Conservation (phyloP, 2,888 invertebrate genomes). For the Pachydiplax longipennis region DNA sequence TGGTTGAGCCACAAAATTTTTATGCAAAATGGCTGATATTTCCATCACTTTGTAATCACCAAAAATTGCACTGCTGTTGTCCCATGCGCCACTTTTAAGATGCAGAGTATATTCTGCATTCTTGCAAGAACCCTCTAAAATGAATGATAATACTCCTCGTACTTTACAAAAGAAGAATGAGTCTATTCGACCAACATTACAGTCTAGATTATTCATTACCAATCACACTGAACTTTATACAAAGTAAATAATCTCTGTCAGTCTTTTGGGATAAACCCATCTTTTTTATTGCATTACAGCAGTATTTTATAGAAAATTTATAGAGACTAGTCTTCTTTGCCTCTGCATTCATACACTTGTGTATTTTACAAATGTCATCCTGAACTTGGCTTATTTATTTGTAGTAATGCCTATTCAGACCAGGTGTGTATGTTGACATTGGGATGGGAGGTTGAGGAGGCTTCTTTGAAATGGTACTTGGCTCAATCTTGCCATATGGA, state of each 20-base stretch:
- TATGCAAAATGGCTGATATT: background rate
- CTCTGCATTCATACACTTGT: background rate
- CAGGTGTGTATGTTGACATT: slow-evolving; percentile 73
- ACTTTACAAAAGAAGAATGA: background rate
- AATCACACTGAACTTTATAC: background rate
- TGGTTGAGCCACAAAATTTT: background rate
- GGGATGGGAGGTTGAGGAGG: slow-evolving; percentile 71
- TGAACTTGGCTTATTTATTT: background rate
- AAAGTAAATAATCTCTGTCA: background rate
- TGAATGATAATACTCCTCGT: background rate
- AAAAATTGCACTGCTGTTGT: slow-evolving; percentile 26
- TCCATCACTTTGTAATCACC: slow-evolving; percentile 8
- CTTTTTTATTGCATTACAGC: background rate
- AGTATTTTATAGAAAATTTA: background rate
- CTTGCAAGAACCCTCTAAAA: background rate
- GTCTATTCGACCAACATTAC: background rate
- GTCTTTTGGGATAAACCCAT: background rate
- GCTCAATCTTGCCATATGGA: slow-evolving; percentile 11
- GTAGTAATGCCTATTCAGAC: slow-evolving; percentile 38
- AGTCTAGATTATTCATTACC: background rate
- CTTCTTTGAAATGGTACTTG: slow-evolving; percentile 24
- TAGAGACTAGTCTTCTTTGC: slow-evolving; percentile 26
- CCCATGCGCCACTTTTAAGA: slow-evolving; percentile 31
- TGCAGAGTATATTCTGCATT: background rate
- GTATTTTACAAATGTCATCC: background rate